phyloP scores from a whole-genome alignment of 2,113 vertebrate genomes.

The Dicentrarchus labrax region DNA sequence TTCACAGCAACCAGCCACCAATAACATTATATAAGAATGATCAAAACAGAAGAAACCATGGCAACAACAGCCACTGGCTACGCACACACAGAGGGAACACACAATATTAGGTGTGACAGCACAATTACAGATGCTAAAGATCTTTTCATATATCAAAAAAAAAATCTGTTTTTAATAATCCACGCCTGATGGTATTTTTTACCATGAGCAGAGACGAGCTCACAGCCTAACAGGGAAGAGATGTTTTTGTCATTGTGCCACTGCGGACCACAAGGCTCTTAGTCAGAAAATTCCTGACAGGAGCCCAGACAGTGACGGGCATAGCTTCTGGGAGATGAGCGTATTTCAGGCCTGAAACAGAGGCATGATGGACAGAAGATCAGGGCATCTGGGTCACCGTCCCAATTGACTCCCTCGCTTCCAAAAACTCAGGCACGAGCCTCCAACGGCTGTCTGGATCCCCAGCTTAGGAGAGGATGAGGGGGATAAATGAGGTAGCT shows the following conservation, averaged over 20 bases:
- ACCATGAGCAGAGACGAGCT: constrained; percentile 9
- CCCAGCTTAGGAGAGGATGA: constrained; percentile 76
- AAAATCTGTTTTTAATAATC: constrained; percentile 24
- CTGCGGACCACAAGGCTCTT: constrained; percentile 52
- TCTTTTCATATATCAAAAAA: constrained; percentile 15
- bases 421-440: constrained; percentile 57
- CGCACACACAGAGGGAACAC: constrained; percentile 18
- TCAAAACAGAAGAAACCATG: constrained; percentile 81
- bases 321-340: constrained; percentile 50
- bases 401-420: constrained; percentile 55
- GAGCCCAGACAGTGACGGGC: constrained; percentile 52
- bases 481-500: constrained; percentile 76
- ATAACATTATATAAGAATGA: constrained; percentile 79
- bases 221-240: constrained; percentile 32
- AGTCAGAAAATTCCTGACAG: constrained; percentile 64
- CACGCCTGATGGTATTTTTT: constrained; percentile 24
- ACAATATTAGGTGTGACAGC: constrained; percentile 54
- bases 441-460: constrained; percentile 68
- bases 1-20: constrained; percentile 79
- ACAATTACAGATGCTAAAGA: constrained; percentile 45
- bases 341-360: constrained; percentile 65
- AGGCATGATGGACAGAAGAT: constrained; percentile 67
- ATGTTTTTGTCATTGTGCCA: constrained; percentile 58
- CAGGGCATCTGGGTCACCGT: constrained; percentile 56
- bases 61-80: constrained; percentile 64